Evolutionary conservation across 2,888 invertebrate genomes (phyloP), one percentile per base, ranked within the genome.

Genomic region (Heliconius cydno): DNA sequence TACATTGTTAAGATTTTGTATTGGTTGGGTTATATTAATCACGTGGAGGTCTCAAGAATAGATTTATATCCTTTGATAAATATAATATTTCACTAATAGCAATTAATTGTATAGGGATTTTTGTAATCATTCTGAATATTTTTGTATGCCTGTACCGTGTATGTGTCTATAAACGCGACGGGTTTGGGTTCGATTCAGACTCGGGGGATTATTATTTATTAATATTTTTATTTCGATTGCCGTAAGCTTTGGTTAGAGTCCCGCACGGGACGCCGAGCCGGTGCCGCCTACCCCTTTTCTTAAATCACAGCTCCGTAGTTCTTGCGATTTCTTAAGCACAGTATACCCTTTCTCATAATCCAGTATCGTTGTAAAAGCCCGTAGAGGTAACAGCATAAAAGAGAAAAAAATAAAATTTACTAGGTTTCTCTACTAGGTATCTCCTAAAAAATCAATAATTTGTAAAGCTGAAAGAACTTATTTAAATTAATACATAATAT

Each of bases 1-100:
- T 91, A 91, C 91, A 90, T 90, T 85, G 87, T 91, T 90, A 90
- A 92, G 89, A 88, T 92, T 93, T 92, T 89, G 90, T 88, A 89
- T 91, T 89, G 88, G 87, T 86, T 84, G 88, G 88, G 89, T 90
- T 90, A 90, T 88, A 88, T 82, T 87, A 86, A 88, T 88, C 87
- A 88, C 88, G 88, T 88, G 87, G 85, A 22, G 72, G 52, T 73
- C 34, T 73, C 34, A 30, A 70, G 68, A 57, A 30, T 57, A 30
- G 30, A 57, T 72, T 72, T 72, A 57, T 30, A 22, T 30, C 25
- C 19, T 72, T 70, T 25, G 25, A 46, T 70, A 70, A 70, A 70
- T 41, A 70, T 70, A 41, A 25, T 70, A 22, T 41, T 41, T 25
- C 3, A 28, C 65, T 28, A 15, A 28, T 65, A 65, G 25, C 13